Conservation (phyloP, 1,140 invertebrate genomes). For the Aradophagus sp. region DNA sequence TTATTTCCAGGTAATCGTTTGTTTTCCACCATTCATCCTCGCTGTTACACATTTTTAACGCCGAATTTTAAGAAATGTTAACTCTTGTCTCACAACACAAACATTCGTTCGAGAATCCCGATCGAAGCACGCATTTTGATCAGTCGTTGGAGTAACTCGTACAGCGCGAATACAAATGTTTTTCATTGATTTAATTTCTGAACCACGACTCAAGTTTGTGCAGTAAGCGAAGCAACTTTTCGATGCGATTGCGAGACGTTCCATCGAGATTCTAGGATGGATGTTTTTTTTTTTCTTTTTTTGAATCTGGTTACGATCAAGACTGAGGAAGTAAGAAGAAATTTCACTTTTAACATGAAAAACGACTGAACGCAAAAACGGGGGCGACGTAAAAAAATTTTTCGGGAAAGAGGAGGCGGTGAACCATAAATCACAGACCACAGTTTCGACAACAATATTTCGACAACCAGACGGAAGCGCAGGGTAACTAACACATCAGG, state of each 20-base stretch:
- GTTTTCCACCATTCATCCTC: slow-evolving; percentile 24
- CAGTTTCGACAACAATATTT: slow-evolving; percentile 73
- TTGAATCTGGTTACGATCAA: slow-evolving; percentile 43
- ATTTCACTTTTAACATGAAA: too few species aligned
- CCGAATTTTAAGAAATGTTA: slow-evolving; percentile 5
- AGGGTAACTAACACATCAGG: slow-evolving; percentile 76
- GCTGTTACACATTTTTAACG: slow-evolving; percentile 25
- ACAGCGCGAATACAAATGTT: slow-evolving; percentile 28
- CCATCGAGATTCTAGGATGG: slow-evolving; percentile 6
- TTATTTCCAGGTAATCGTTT: slow-evolving; percentile 21
- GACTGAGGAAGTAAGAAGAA: too few species aligned
- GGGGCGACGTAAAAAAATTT: slow-evolving; percentile 10
- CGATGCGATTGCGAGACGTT: neutral
- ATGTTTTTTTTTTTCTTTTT: too few species aligned
- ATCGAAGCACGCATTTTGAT: too few species aligned
- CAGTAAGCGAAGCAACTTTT: neutral
- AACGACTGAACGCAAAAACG: slow-evolving; percentile 11
- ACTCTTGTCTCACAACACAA: too few species aligned
- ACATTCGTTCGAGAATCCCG: slow-evolving; percentile 12
- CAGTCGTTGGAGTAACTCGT: too few species aligned
- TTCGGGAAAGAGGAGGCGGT: slow-evolving; percentile 29
- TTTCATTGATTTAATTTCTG: slow-evolving; percentile 14
- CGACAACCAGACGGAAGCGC: slow-evolving; percentile 76
- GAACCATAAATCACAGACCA: slow-evolving; percentile 66
- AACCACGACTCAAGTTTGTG: neutral